Evolutionary conservation across 2,797 vertebrate species (phyloP).

Genomic region (Peromyscus melanophrys): DNA sequence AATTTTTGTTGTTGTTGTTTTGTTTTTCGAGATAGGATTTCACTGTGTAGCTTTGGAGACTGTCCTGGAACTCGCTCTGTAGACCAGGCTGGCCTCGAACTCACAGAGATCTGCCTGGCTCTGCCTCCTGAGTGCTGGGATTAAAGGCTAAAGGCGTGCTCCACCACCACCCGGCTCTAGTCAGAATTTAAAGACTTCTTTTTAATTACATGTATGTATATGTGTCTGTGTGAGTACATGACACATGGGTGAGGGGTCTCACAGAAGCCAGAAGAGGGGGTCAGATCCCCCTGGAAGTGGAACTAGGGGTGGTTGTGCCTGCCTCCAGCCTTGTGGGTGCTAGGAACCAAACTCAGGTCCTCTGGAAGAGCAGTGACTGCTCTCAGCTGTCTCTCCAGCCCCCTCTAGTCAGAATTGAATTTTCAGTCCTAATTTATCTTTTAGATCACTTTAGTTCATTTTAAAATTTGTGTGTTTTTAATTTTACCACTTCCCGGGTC

Average conservation of each 20-base stretch:
- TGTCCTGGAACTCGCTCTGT: too few species aligned
- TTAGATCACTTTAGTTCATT: constrained; percentile 48
- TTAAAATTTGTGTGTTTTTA: constrained; percentile 29
- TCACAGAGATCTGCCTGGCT: too few species aligned
- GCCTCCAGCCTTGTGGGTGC: too few species aligned
- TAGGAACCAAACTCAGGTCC: neutral
- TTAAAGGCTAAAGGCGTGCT: too few species aligned
- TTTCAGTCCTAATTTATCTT: constrained; percentile 9
- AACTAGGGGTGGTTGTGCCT: neutral
- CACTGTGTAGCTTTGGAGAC: too few species aligned
- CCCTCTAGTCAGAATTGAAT: neutral
- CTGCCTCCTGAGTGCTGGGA: too few species aligned
- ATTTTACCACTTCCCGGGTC: neutral
- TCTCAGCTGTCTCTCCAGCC: neutral
- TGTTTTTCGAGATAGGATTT: too few species aligned
- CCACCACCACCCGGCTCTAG: neutral
- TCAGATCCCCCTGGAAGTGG: neutral
- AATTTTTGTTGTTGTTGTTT: neutral
- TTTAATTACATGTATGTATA: neutral
- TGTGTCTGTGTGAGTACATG: neutral
- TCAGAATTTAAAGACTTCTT: neutral
- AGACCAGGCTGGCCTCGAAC: too few species aligned
- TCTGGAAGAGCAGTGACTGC: neutral
- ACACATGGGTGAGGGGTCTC: too few species aligned
- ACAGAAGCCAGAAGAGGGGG: neutral